Conservation (phyloP, 1,140 invertebrate species). For the Trichonephila clavipes region DNA sequence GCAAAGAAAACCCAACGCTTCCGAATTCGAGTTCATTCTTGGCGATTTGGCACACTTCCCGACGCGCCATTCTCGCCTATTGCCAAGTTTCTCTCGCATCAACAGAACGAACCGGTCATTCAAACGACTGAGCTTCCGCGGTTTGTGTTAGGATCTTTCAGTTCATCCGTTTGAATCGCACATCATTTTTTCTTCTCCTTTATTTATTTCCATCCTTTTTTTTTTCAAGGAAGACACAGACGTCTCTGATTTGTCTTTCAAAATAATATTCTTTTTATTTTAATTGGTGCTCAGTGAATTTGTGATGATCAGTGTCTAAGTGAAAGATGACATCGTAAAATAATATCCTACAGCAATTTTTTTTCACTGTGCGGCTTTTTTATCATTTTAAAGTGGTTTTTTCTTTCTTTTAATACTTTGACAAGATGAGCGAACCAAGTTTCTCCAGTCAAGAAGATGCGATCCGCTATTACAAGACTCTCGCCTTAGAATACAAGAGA, state of each 20-base stretch:
- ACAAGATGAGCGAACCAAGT: constrained; percentile 22
- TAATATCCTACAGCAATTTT: background rate
- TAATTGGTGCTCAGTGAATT: background rate
- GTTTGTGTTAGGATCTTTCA: background rate
- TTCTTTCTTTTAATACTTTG: background rate
- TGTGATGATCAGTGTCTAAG: background rate
- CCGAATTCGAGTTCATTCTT: background rate
- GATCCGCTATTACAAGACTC: constrained; percentile 21
- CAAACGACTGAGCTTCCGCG: constrained; percentile 6
- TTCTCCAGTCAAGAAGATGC: constrained; percentile 29
- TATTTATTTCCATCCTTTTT: background rate
- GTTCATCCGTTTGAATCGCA: background rate
- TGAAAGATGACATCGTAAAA: constrained; percentile 23
- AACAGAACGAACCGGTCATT: background rate
- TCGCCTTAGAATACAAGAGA: constrained; percentile 46
- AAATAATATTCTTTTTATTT: too few relatives aligned
- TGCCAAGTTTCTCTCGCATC: background rate
- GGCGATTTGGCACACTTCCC: background rate
- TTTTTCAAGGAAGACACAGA: background rate
- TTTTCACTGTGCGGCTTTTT: background rate
- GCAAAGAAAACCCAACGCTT: background rate
- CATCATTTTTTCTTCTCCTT: background rate
- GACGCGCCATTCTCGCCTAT: background rate
- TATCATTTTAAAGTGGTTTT: background rate
- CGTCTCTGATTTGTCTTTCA: too few relatives aligned